A percentile compares a stretch with the other conserved stretches of the same genome.
phyloP scores from a whole-genome alignment of 1,140 invertebrate species.

The Octopus bimaculoides region DNA sequence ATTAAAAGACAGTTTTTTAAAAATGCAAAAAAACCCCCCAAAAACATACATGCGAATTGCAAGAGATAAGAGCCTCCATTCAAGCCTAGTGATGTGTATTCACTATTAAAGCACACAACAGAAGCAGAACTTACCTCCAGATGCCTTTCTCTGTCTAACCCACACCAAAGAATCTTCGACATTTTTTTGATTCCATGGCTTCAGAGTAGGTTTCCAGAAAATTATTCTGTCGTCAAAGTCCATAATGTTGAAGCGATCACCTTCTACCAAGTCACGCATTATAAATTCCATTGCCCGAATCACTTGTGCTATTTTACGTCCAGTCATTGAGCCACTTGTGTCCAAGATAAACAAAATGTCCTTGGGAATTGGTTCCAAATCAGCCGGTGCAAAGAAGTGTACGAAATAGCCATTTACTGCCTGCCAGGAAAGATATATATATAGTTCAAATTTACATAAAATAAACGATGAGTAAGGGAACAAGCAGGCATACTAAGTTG shows the following conservation, averaged over 20 bases:
- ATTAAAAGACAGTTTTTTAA: no score
- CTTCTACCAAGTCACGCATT: conserved; percentile 61
- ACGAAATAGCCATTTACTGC: conserved; percentile 74
- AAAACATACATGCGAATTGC: no score
- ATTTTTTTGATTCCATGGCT: conserved; percentile 65
- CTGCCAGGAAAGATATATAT: conserved; percentile 56
- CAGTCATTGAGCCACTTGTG: conserved; percentile 70
- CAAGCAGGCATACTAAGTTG: no score
- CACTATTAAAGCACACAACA: no score
- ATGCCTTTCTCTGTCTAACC: conserved; percentile 66
- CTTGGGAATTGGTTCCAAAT: conserved; percentile 64
- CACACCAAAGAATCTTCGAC: conserved; percentile 63
- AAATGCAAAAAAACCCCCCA: no score
- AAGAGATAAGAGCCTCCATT: no score
- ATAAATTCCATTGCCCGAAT: conserved; percentile 68
- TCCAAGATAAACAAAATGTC: conserved; percentile 72
- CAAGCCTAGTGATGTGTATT: no score
- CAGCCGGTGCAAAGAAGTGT: conserved; percentile 68
- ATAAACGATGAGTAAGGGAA: no score
- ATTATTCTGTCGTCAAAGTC: conserved; percentile 67
- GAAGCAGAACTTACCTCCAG: conserved; percentile 60
- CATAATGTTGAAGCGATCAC: conserved; percentile 68
- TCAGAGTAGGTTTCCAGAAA: conserved; percentile 65
- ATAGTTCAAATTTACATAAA: no score
- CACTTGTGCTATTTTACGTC: conserved; percentile 66